Base-by-base conservation (phyloP, 2,888 invertebrate species). In the Periphyllus acericola region DNA sequence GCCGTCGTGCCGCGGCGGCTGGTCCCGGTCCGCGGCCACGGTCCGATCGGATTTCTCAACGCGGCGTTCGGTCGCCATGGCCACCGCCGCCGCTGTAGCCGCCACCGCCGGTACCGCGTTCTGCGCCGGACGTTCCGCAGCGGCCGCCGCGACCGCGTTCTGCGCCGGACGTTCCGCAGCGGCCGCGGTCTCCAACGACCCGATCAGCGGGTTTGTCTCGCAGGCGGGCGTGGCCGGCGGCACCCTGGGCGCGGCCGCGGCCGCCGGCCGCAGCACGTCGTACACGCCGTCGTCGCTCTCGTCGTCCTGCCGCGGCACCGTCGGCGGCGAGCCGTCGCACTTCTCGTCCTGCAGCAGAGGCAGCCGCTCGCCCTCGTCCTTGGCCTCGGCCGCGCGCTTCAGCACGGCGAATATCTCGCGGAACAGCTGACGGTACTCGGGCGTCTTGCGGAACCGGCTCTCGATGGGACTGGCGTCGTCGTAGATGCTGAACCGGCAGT, bases 401-500 rank as follows among this genome's bases (percentile, higher is more conserved):
- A 97, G 92, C 17, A 96, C 95, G 36, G 94, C 94, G 91, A 96
- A 96, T 89, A 97, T 96, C 91, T 97, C 96, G 90, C 95, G 95
- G 91, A 96, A 97, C 11, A 96, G 91, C 90, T 95, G 95, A 6
- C 95, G 93, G 91, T 96, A 96, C 91, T 96, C 96, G 0, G 96
- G 96, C 52, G 95, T 94, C 91, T 96, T 96, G 32, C 95, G 94
- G 93, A 96, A 96, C 85, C 96, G 94, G 90, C 95, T 95, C 91
- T 96, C 96, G 91, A 96, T 94, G 0, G 96, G 95, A 90, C 94
- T 95, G 83, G 93, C 95, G 91, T 95, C 95, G 90, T 95, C 95
- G 91, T 96, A 96, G 91, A 96, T 96, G 91, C 96, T 96, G 91
- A 96, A 95, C 90, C 95, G 95, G 91, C 96, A 96, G 91, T 96